A percentile compares a stretch with the other conserved stretches of the same genome.
phyloP scores from a whole-genome alignment of 2,113 vertebrate species.

The Hippocampus barbouri region DNA sequence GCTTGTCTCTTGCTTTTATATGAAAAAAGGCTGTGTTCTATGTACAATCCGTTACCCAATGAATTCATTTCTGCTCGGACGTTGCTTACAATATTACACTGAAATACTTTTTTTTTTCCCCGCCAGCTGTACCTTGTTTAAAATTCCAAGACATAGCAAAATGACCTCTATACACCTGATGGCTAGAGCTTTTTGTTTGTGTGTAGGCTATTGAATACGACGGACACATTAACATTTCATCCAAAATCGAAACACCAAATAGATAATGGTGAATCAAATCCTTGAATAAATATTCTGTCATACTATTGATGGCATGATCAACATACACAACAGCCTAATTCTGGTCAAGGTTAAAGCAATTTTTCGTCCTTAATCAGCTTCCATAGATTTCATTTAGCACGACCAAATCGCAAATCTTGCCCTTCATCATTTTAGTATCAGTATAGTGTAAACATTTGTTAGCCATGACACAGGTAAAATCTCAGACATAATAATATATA shows the following conservation, averaged over 20 bases:
- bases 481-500: conserved; percentile 6
- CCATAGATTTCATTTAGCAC: conserved; percentile 13
- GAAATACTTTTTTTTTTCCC: background rate
- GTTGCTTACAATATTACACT: background rate
- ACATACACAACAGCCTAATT: background rate
- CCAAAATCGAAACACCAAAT: background rate
- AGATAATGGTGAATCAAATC: background rate
- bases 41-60: background rate
- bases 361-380: conserved; percentile 30
- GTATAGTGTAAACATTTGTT: conserved; percentile 38
- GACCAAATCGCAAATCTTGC: conserved; percentile 10
- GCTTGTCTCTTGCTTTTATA: background rate
- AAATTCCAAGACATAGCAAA: background rate
- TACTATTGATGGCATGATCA: background rate
- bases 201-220: background rate
- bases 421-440: conserved; percentile 1
- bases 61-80: background rate
- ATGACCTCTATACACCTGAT: background rate
- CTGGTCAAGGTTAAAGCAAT: background rate
- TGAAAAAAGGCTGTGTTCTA: background rate
- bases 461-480: conserved; percentile 22
- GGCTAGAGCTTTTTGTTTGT: background rate
- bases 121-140: background rate
- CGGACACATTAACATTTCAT: background rate
- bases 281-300: background rate